A percentile compares a stretch with the other conserved stretches of the same genome.
phyloP scores from a whole-genome alignment of 2,113 vertebrate species.

The Erpornis zantholeuca region DNA sequence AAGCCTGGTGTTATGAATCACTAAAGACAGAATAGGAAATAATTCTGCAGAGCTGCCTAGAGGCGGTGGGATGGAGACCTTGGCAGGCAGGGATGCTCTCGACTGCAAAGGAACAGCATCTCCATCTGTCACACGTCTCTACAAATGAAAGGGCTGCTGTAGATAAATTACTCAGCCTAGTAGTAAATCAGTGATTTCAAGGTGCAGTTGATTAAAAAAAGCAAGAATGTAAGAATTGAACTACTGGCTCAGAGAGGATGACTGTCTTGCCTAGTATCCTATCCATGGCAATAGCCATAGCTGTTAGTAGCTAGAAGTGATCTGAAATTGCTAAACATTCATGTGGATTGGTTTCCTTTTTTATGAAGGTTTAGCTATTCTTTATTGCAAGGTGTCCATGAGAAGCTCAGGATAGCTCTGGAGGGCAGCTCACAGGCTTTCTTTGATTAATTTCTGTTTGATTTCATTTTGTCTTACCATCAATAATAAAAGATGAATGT shows the following conservation, averaged over 20 bases:
- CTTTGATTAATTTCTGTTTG: neutral
- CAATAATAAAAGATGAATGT: neutral
- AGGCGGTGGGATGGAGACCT: slow-evolving; percentile 39
- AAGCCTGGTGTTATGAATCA: neutral
- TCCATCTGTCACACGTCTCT: slow-evolving; percentile 35
- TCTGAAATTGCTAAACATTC: neutral
- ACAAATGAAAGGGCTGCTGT: slow-evolving; percentile 37
- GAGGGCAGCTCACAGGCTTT: neutral
- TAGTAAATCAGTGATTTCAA: slow-evolving; percentile 2
- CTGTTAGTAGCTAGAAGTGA: neutral
- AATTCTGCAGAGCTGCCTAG: neutral
- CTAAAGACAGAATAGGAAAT: neutral
- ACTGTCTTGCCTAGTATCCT: neutral
- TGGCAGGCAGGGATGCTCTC: neutral
- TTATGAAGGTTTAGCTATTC: neutral
- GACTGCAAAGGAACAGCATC: slow-evolving; percentile 17
- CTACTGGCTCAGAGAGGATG: neutral
- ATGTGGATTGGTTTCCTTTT: neutral
- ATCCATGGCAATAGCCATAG: neutral
- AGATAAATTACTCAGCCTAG: slow-evolving; percentile 39
- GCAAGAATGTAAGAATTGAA: neutral
- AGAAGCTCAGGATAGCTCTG: neutral
- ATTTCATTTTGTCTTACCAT: neutral
- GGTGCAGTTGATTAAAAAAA: slow-evolving; percentile 46
- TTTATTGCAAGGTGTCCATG: neutral